Percentiles rank a stretch among this genome's conserved stretches.
phyloP scores from a whole-genome alignment of 2,888 invertebrate genomes.

The Andrena marginata region DNA sequence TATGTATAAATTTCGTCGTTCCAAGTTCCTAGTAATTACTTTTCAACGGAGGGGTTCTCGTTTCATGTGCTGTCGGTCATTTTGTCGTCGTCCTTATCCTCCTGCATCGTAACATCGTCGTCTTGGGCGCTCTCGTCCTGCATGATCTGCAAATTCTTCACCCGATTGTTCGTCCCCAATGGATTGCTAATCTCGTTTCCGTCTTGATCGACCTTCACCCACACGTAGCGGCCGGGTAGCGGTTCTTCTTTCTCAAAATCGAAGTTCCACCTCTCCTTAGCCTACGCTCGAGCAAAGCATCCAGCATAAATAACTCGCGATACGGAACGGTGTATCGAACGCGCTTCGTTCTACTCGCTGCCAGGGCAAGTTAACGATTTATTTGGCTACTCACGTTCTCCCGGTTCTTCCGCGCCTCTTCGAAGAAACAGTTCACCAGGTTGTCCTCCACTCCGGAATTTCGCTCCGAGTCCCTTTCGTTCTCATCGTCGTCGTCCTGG shows the following conservation, averaged over 20 bases:
- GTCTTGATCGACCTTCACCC: conserved; percentile 82
- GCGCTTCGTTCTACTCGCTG: background rate
- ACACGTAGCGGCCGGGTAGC: conserved; percentile 85
- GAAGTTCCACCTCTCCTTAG: conserved; percentile 86
- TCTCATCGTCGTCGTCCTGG: conserved; percentile 79
- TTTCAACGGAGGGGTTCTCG: background rate
- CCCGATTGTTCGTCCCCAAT: conserved; percentile 19
- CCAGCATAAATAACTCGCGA: background rate
- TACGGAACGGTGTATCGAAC: background rate
- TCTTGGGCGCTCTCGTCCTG: conserved; percentile 23
- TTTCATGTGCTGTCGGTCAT: conserved; percentile 31
- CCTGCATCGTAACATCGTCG: conserved; percentile 40
- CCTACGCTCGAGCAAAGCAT: conserved; percentile 68
- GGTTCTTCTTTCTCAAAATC: conserved; percentile 87
- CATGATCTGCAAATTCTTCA: conserved; percentile 34
- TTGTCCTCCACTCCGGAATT: conserved; percentile 72
- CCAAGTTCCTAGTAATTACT: background rate
- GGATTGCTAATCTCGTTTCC: conserved; percentile 57
- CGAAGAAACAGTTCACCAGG: conserved; percentile 69
- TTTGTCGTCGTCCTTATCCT: conserved; percentile 29
- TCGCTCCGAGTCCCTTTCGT: conserved; percentile 40
- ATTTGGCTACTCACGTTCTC: conserved; percentile 72
- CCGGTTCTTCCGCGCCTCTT: conserved; percentile 71
- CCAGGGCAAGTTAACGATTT: too few species aligned
- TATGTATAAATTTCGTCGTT: background rate